Evolutionary conservation across 2,797 vertebrate genomes (phyloP), one percentile per base, ranked within the genome.

Genomic region (Enteromius afrohamiltoni): DNA sequence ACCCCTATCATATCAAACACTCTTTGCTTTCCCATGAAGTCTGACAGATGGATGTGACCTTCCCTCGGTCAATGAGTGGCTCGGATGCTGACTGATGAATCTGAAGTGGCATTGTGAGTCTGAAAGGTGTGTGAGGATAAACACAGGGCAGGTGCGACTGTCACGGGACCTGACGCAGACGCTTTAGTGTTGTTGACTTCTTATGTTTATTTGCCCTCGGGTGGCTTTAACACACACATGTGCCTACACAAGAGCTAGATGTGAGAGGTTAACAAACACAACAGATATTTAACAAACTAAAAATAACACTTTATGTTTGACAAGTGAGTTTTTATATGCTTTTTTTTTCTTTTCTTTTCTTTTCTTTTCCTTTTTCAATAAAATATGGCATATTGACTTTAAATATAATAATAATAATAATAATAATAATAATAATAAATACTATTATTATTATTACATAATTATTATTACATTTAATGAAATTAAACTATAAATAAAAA

Each of bases 31-130:
- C 21, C 34, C 8, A 4, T 14, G 23, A 65, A 76, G 81, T 79
- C 70, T 88, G 86, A 89, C 88, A 85, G 88, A 88, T 86, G 78
- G 69, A 79, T 70, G 29, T 80, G 83, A 91, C 88, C 86, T 89
- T 89, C 85, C 67, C 77, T 84, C 26, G 55, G 51, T 73, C 83
- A 58, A 80, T 80, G 77, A 80, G 82, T 78, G 62, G 69, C 11
- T n/a, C 45, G 47, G 73, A 87, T 85, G 69, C 71, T 85, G 86
- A 88, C 84, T 88, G 88, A 89, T 84, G 86, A 82, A 88, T 79
- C 60, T 47, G 40, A 60, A 31, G 84, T 62, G 83, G 81, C 82
- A 55, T 62, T 47, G 60, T 74, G 42, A 31, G 51, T 73, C 37
- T 60, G 14, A 77, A 31, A 55, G 71, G 65, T 74, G 62, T 64